Percentiles rank a stretch among this genome's conserved stretches.
Evolutionary conservation across 2,888 invertebrate species (phyloP).

Genomic region (Cryptophagus acutangulus): DNA sequence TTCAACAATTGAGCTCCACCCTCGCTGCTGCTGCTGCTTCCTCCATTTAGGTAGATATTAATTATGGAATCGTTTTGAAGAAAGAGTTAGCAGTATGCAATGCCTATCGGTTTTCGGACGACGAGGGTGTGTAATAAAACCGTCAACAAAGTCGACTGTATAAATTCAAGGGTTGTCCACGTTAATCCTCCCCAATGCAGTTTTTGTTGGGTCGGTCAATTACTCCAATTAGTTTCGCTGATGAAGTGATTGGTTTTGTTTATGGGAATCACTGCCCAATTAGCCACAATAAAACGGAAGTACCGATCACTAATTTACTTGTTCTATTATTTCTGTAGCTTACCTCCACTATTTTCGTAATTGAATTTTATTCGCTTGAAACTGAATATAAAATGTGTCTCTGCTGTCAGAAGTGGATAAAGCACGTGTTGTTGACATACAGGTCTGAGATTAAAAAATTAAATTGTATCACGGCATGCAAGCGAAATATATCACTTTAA

Average conservation of each 20-base stretch:
- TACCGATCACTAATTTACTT: constrained; percentile 9
- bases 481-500: constrained; percentile 14
- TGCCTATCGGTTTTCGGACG: no score
- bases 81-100: neutral
- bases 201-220: constrained; percentile 16
- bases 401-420: no score
- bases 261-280: constrained; percentile 22
- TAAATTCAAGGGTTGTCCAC: constrained; percentile 17
- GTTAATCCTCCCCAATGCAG: constrained; percentile 15
- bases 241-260: constrained; percentile 30
- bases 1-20: no score
- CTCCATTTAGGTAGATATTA: no score
- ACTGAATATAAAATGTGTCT: no score
- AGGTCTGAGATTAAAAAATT: constrained; percentile 14
- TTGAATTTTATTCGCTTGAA: no score
- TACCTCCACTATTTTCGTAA: neutral
- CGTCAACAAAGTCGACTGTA: constrained; percentile 18
- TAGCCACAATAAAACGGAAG: constrained; percentile 17
- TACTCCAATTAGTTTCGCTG: constrained; percentile 18
- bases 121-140: neutral
- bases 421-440: neutral
- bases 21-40: no score
- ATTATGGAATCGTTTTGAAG: neutral
- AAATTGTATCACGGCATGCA: constrained; percentile 11
- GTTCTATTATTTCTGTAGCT: neutral